Base-by-base conservation (phyloP, 2,113 vertebrate species). In the Sylvia atricapilla region DNA sequence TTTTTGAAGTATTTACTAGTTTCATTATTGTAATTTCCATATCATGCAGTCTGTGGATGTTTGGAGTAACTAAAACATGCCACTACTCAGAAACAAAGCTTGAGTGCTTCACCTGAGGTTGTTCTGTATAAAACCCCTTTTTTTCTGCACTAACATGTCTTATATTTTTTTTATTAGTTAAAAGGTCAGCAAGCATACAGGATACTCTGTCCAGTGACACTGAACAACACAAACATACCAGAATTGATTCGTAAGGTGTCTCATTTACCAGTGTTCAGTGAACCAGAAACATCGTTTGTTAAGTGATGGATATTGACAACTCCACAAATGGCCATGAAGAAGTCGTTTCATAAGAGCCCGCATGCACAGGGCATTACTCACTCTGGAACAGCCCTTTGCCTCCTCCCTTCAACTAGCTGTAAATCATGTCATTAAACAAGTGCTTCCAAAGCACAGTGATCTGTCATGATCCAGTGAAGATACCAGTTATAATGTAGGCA, bases 361-460 rank as follows among this genome's bases (percentile, higher is more conserved):
- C 89, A 72, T 75, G 76, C 75, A 69, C 75, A 93, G 5, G 4
- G 46, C 49, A 86, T 94, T 82, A 82, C 73, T 97, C 76, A 73
- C 83, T 56, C 86, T 43, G 2, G 53, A 89, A 63, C 73, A 70
- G 62, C 76, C n/a, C 56, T 95, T 83, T 80, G 77, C 93, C 91
- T 95, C 87, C 80, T 80, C 84, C 89, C 84, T 72, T 77, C 68
- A 70, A 84, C 68, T 15, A 95, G 95, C 92, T 95, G 76, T 96
- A 97, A 97, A 96, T 98, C 95, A 92, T 68, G 94, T 90, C 93
- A 93, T 89, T 89, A 95, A 96, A 93, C 87, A 97, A 96, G 80
- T 89, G 89, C 69, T 94, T 95, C 68, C 86, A 83, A 90, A 95
- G 93, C 69, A 93, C 72, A 70, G 73, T 35, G 70, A 97, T 97